Base-by-base conservation (phyloP, 53 echinoderm and acorn worm species). In the Holothuria leucospilota region DNA sequence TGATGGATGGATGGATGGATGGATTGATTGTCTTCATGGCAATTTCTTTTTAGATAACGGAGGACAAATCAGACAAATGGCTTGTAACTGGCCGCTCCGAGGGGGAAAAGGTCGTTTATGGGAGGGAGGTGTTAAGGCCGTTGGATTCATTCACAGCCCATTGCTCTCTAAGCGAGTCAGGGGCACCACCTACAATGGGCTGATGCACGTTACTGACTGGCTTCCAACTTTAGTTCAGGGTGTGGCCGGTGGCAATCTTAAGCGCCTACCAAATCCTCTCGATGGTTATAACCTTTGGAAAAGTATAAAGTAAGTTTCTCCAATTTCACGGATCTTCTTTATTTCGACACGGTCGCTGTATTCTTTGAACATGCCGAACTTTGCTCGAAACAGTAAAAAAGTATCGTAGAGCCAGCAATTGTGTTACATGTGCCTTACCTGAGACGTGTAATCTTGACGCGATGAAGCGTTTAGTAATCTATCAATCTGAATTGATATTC, bases 191-290 rank as follows among this genome's bases (percentile, higher is more conserved):
- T 90, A 86, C 80, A 20, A 71, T 2, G 84, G 90, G 40, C 63
- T 96, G 29, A 90, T 96, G 42, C 96, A 96, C 63, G 89, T 94
- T 41, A 94, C 92, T 63, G 96, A 96, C 62, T 96, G 96, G 96
- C 89, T 96, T 61, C 96, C 96, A 12, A 96, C 94, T n/a, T 64
- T 96, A 21, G 89, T 96, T 20, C 34, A 88, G 46, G 96, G 96
- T 5, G 51, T 94, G 61, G 92, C 96, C 9, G 94, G 94, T 13
- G 92, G 92, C 30, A 72, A 68, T 40, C 52, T 93, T 20, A 53
- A 84, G 2, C 68, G 87, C 6, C 1, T 80, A 38, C 62, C 53
- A 51, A 93, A 93, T 52, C 92, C 92, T 8, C 62, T 95, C 23
- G 96, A 95, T 87, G 96, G 96, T 5, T 82, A 75, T 74, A 88